Percentiles rank a stretch among this genome's conserved stretches.
Evolutionary conservation across 2,113 vertebrate genomes (phyloP).

Genomic region (Clinocottus analis): DNA sequence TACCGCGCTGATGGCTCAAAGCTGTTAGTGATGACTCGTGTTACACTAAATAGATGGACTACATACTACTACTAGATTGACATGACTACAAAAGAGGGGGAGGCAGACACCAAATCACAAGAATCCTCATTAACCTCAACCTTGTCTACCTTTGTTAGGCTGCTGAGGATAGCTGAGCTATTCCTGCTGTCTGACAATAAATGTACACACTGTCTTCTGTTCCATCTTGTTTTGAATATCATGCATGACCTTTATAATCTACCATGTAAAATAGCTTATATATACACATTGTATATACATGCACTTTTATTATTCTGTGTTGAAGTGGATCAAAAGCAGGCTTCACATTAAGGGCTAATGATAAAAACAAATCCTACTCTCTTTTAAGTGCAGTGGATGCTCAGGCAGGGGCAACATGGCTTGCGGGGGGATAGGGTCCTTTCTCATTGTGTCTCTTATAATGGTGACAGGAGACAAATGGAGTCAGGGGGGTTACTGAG

Average conservation of each 20-base stretch:
- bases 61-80: too few species aligned
- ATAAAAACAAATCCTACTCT: conserved; percentile 37
- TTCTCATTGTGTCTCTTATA: conserved; percentile 60
- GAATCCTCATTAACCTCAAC: conserved; percentile 29
- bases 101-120: conserved; percentile 19
- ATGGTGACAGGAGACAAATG: conserved; percentile 69
- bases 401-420: conserved; percentile 48
- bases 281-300: too few species aligned
- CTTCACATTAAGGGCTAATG: conserved; percentile 49
- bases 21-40: conserved; percentile 47
- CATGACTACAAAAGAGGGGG: background rate
- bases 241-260: conserved; percentile 43
- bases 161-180: conserved; percentile 15
- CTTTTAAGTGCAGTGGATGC: conserved; percentile 49
- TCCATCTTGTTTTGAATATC: conserved; percentile 3
- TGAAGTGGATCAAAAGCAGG: conserved; percentile 39
- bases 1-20: background rate
- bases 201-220: conserved; percentile 1
- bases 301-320: conserved; percentile 11
- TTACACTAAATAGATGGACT: conserved; percentile 6
- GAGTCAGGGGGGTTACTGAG: conserved; percentile 61
- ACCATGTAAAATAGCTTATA: background rate
- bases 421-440: conserved; percentile 58
- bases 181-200: conserved; percentile 8
- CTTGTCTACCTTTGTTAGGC: conserved; percentile 16